Percentiles rank a stretch among this genome's conserved stretches.
Evolutionary conservation across 2,888 invertebrate species (phyloP).

Genomic region (Invenusta paracnida): DNA sequence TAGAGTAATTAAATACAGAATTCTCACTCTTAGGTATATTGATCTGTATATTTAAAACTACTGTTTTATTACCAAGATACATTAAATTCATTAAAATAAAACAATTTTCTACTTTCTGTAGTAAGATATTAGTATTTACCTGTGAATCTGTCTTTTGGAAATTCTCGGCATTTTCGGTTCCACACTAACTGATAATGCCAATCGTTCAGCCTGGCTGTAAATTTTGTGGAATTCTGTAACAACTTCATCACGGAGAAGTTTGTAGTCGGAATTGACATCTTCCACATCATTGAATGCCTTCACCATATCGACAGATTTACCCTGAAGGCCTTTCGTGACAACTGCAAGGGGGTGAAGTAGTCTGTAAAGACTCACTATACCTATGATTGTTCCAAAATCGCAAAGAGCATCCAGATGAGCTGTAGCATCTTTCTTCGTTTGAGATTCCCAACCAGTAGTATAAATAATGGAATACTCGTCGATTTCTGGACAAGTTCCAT

Average conservation of each 20-base stretch:
- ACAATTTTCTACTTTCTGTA: no score
- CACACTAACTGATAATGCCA: not conserved
- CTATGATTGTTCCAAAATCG: not conserved
- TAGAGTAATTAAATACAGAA: no score
- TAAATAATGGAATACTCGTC: not conserved
- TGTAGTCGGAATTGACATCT: not conserved
- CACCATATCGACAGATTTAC: not conserved
- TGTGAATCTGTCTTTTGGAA: not conserved
- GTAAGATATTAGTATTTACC: not conserved
- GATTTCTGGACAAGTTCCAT: not conserved
- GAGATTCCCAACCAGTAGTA: not conserved
- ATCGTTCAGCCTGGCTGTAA: not conserved
- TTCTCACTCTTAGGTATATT: no score
- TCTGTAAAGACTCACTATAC: not conserved
- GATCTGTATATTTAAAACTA: no score
- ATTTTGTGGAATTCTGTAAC: not conserved
- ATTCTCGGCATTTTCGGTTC: not conserved
- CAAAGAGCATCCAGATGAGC: not conserved
- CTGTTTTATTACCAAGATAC: no score
- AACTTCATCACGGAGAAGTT: not conserved
- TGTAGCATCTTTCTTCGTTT: constrained; percentile 1
- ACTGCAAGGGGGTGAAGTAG: not conserved
- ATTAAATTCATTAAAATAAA: no score
- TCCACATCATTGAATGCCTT: not conserved
- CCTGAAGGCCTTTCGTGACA: not conserved